Base-by-base conservation (phyloP, 2,797 vertebrate genomes). In the Scolopax rusticola region DNA sequence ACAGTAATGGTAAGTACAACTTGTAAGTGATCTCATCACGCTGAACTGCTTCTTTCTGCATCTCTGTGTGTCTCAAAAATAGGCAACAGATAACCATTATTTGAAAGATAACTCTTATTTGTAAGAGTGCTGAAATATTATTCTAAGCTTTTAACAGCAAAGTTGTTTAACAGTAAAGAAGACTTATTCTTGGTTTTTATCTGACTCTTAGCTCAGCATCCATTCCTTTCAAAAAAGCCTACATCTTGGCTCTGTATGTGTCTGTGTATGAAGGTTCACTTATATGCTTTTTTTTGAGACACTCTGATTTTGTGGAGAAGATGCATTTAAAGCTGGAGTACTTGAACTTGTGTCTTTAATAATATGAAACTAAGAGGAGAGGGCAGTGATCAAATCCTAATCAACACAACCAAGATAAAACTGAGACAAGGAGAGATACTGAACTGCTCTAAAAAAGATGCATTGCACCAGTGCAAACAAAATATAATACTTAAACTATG, bases 1-100 rank as follows among this genome's bases (percentile, higher is more conserved):
- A 99, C 99, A n/a, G 99, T 99, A 78, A 99, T 99, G 99, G 99
- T 99, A 98, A 99, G 97, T 77, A 47, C 73, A 65, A 30, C 61
- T 93, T 95, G 36, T 83, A 82, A 95, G 38, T 74, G 21, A 20
- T 81, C 59, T 92, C 38, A 40, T 59, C 48, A n/a, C 74, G 33
- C 63, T 94, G 78, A 83, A 79, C 14, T 69, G 4, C 18, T 78
- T 65, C 43, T 94, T 90, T 70, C 15, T 93, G 45, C 9, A 15
- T 81, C 41, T 88, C 16, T 38, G 0, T 3, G 0, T 40, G 15
- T 75, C 48, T 94, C 76, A 90, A 61, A 95, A 80, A 18, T 7
- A 84, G 50, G 7, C 38, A 69, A 32, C 30, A 86, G 71, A 71
- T 71, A 60, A 61, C 43, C 30, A 85, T 3, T 5, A 8, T 71